phyloP scores from a whole-genome alignment of 2,113 vertebrate genomes.

The Oryzias curvinotus region DNA sequence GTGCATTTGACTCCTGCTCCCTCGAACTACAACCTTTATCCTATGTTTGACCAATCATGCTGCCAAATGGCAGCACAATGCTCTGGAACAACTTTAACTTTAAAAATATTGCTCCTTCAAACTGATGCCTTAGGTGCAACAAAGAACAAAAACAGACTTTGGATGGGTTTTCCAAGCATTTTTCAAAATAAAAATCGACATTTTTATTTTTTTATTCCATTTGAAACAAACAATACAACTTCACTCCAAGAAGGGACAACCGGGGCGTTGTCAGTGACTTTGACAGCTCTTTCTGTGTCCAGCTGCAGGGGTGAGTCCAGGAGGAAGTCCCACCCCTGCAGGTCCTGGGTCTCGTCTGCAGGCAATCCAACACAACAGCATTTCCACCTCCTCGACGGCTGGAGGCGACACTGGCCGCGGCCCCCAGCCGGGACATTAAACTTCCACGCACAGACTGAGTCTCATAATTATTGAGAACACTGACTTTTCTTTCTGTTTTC shows the following conservation, averaged over 20 bases:
- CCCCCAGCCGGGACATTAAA: constrained; percentile 80
- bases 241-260: constrained; percentile 9
- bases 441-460: constrained; percentile 2
- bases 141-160: constrained; percentile 41
- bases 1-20: constrained; percentile 54
- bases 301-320: constrained; percentile 90
- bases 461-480: constrained; percentile 16
- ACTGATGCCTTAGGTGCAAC: constrained; percentile 33
- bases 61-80: constrained; percentile 33
- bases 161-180: constrained; percentile 45
- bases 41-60: constrained; percentile 24
- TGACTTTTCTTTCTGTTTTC: constrained; percentile 20
- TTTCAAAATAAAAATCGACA: not conserved
- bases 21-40: constrained; percentile 23
- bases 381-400: constrained; percentile 88
- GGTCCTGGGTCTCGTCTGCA: constrained; percentile 83
- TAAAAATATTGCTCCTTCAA: constrained; percentile 38
- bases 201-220: not conserved
- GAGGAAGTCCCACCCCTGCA: constrained; percentile 84
- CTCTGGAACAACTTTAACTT: constrained; percentile 10
- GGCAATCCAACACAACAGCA: constrained; percentile 94
- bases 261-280: constrained; percentile 32
- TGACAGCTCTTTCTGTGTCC: constrained; percentile 71
- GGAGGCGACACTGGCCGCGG: constrained; percentile 82
- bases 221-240: not conserved